A percentile compares a stretch with the other conserved stretches of the same genome.
phyloP scores from a whole-genome alignment of 35 echinoderm and acorn worm genomes.

The Lytechinus pictus region DNA sequence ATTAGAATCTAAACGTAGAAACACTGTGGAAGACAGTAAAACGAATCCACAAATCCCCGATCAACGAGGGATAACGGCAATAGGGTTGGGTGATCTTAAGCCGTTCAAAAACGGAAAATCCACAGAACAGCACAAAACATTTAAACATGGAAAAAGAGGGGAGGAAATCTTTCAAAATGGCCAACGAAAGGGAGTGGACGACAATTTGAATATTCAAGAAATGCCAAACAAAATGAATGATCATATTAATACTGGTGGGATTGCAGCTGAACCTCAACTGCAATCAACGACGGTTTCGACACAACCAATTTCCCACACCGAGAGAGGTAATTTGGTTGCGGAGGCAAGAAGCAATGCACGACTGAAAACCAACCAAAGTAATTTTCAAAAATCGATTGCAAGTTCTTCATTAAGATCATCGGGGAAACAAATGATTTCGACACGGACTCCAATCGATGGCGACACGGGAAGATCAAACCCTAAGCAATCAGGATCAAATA shows the following conservation, averaged over 20 bases:
- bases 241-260: neutral
- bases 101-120: neutral
- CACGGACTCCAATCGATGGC: neutral
- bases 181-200: neutral
- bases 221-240: neutral
- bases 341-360: neutral
- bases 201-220: neutral
- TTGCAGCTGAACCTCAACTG: neutral
- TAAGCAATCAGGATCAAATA: neutral
- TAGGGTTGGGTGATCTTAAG: neutral
- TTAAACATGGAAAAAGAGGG: neutral
- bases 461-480: neutral
- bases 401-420: neutral
- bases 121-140: neutral
- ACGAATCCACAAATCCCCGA: neutral
- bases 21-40: neutral
- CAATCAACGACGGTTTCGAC: neutral
- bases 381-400: neutral
- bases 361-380: neutral
- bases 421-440: neutral
- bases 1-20: neutral
- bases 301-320: neutral
- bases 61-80: neutral
- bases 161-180: neutral
- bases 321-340: neutral